Base-by-base conservation (phyloP, 2,888 invertebrate genomes). In the Gerris lacustris region DNA sequence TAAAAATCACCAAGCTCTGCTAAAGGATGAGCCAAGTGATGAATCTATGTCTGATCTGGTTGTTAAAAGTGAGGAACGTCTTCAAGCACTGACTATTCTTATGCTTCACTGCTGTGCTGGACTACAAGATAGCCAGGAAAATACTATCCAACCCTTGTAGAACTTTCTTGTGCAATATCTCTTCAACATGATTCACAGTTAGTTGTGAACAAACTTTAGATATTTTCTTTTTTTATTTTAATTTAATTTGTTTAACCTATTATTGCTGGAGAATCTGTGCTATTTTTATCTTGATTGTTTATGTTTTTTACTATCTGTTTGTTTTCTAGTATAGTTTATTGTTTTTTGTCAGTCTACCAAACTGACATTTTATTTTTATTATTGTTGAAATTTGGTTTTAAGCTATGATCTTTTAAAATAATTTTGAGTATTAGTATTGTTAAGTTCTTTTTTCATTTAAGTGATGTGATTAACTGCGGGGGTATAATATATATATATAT, bases 41-140 rank as follows among this genome's bases (percentile, higher is more conserved):
- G 76, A 77, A 18, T 81, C 79, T 76, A 73, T 82, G 69, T 82
- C 83, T 2, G 82, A 83, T 76, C 77, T 83, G 45, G 80, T 84
- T 45, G 80, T 80, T 75, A 88, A 89, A 78, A 88, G 91, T 66
- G 95, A 96, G 79, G 88, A 91, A 75, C 89, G 93, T 77, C 90
- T 94, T 6, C 93, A 93, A 80, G 94, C 94, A 0, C 83, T 97
- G 73, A 94, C 95, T 68, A 90, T 96, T 69, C 86, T 96, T 75
- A 91, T 96, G 90, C 83, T 97, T 75, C 95, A 96, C 81, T 92
- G 94, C 81, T 97, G 96, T 82, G 91, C 96, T 5, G 96, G 94
- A 5, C 85, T 96, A 72, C 96, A 96, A 79, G 87, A 91, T 76
- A 88, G 89, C 79, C 86, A 89, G 81, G 87, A 79, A 44, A 31